These are phyloP conservation scores for Galerucella nymphaeae DNA, from an alignment of 2,888 invertebrate genomes.

Conservation along the genomic window DNA sequence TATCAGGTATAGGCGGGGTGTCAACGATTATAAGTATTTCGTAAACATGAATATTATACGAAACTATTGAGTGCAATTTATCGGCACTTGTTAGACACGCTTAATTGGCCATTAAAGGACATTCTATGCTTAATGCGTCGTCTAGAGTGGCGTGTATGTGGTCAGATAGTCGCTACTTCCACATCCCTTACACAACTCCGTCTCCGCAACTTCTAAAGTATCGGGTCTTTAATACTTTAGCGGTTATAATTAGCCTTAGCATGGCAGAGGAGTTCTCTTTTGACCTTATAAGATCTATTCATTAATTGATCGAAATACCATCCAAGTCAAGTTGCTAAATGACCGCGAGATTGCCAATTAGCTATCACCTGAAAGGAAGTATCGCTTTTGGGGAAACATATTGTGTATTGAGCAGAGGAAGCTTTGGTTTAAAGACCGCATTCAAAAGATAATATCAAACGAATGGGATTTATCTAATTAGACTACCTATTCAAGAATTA, in stretches of 20 bases:
- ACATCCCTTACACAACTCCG: conserved; percentile 43
- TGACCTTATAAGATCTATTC: conserved; percentile 61
- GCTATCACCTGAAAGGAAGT: conserved; percentile 21
- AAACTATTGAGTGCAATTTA: conserved; percentile 16
- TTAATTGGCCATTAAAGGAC: conserved; percentile 61
- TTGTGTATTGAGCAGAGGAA: neutral
- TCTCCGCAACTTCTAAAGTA: conserved; percentile 60
- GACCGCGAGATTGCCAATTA: conserved; percentile 54
- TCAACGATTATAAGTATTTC: too few relatives aligned
- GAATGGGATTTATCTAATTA: neutral
- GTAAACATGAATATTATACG: neutral
- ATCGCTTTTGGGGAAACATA: conserved; percentile 13
- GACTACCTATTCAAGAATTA: too few relatives aligned
- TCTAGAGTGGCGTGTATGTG: conserved; percentile 59
- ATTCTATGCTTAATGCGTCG: conserved; percentile 56
- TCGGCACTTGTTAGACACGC: conserved; percentile 50
- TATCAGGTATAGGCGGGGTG: too few relatives aligned
- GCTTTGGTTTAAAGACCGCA: neutral
- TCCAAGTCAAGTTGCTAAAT: conserved; percentile 60
- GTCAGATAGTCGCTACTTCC: conserved; percentile 57
- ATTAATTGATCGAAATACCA: conserved; percentile 60
- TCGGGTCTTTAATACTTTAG: conserved; percentile 60
- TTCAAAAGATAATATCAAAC: neutral
- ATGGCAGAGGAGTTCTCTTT: conserved; percentile 56
- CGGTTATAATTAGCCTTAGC: conserved; percentile 62